phyloP scores from a whole-genome alignment of 2,797 vertebrate genomes.

The Hydrolagus colliei region DNA sequence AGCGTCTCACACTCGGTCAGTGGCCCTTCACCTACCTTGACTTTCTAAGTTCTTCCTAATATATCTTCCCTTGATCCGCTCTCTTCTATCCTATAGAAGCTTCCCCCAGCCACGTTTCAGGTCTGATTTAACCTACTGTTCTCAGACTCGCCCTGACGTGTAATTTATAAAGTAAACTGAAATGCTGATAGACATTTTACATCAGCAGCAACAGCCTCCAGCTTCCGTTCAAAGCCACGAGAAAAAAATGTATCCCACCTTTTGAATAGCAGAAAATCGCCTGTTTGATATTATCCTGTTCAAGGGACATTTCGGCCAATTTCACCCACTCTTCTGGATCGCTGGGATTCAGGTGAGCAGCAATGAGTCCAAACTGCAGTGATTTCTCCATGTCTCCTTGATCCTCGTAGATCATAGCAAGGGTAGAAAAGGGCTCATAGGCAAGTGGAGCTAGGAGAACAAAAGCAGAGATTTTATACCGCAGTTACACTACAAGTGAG shows the following conservation, averaged over 20 bases:
- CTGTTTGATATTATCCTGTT: slow-evolving; percentile 92
- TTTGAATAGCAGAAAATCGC: slow-evolving; percentile 93
- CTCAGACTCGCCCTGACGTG: no score
- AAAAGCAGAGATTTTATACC: background rate
- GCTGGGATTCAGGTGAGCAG: slow-evolving; percentile 91
- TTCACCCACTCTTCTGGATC: slow-evolving; percentile 93
- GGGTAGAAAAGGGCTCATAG: slow-evolving; percentile 90
- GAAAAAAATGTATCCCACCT: slow-evolving; percentile 51
- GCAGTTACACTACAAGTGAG: background rate
- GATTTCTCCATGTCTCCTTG: slow-evolving; percentile 88
- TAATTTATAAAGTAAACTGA: no score
- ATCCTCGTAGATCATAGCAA: slow-evolving; percentile 98
- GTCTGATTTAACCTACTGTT: no score
- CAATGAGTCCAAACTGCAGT: slow-evolving; percentile 88
- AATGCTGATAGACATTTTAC: no score
- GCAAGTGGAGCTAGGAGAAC: slow-evolving; percentile 77
- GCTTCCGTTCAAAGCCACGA: background rate
- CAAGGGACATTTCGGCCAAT: slow-evolving; percentile 90
- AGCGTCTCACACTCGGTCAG: no score
- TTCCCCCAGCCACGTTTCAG: no score
- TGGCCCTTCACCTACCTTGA: no score
- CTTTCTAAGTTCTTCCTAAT: no score
- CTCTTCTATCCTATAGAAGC: no score
- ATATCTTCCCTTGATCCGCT: no score
- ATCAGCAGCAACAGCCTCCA: background rate